Base-by-base conservation (phyloP, 2,113 vertebrate species). In the Orientallactaga bullata region DNA sequence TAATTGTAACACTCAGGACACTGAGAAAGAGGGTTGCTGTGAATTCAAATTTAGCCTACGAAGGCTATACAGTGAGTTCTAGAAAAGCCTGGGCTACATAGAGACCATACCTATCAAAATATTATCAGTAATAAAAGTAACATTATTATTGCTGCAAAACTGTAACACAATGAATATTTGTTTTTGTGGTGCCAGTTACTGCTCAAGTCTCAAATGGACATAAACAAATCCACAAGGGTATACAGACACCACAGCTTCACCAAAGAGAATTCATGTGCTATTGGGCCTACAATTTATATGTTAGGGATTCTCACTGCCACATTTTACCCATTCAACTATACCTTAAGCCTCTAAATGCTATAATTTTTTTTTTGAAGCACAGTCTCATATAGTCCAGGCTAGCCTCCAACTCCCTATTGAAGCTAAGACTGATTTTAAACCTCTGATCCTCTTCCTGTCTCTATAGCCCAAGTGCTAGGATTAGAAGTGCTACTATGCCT, bases 141-240 rank as follows among this genome's bases (percentile, higher is more conserved):
- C 15, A 55, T 55, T 55, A 55, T 55, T 55, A 55, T 16, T 55
- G 2, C 55, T 9, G 55, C 11, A 37, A 55, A 65, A 24, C 68
- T 77, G 73, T 37, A 74, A 58, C 17, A 76, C 7, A 80, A 66
- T 47, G 11, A 63, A 3, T n/a, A 35, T 63, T 9, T 76, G 61
- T 28, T 84, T 89, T 58, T 77, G 21, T 39, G 12, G 77, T 92
- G 18, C 88, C 78, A 89, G 80, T 91, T 88, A 81, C 74, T 74
- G 24, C 32, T 74, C 10, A 42, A 72, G 37, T 91, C 35, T 88
- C 79, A 60, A 92, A 87, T 9, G 28, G 11, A 74, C 28, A 66
- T 65, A 81, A n/a, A 23, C 58, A 26, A 0, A 24, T 11, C 66
- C 66, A 71, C 68, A 16, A 66, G 9, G 11, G 2, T 35, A 18